Conservation (phyloP, 2,888 invertebrate genomes). For the Cephus pulcher region DNA sequence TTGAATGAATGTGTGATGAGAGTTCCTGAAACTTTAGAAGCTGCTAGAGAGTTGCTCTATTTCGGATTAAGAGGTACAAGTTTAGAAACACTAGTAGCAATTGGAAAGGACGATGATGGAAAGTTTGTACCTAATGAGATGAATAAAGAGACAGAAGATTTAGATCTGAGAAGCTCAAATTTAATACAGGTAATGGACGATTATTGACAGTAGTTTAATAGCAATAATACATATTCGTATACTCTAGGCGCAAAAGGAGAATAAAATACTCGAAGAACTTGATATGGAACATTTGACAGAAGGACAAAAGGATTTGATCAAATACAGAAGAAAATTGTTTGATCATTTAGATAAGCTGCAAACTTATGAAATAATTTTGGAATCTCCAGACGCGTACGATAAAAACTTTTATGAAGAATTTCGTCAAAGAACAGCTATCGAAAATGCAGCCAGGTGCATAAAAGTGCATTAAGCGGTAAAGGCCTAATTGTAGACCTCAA, state of each 20-base stretch:
- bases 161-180: slow-evolving; percentile 18
- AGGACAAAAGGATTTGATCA: slow-evolving; percentile 76
- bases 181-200: slow-evolving; percentile 28
- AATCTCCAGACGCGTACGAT: slow-evolving; percentile 70
- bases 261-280: slow-evolving; percentile 63
- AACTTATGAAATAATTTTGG: slow-evolving; percentile 74
- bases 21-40: slow-evolving; percentile 78
- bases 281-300: slow-evolving; percentile 70
- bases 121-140: slow-evolving; percentile 47
- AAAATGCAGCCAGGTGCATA: slow-evolving; percentile 70
- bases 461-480: neutral
- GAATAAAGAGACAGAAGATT: slow-evolving; percentile 32
- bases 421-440: slow-evolving; percentile 73
- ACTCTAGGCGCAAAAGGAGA: slow-evolving; percentile 51
- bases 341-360: slow-evolving; percentile 78
- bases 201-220: neutral
- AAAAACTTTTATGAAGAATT: slow-evolving; percentile 77
- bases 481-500: slow-evolving; percentile 5
- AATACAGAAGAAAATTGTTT: slow-evolving; percentile 75
- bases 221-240: neutral
- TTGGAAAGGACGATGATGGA: slow-evolving; percentile 59
- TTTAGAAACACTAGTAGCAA: slow-evolving; percentile 72
- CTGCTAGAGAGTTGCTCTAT: slow-evolving; percentile 78
- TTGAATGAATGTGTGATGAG: slow-evolving; percentile 83
- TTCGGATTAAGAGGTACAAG: slow-evolving; percentile 80